These are phyloP conservation scores for Crambe crambe DNA, from an alignment of 37 sponge, comb jelly and placozoan genomes.

Conservation along the genomic window DNA sequence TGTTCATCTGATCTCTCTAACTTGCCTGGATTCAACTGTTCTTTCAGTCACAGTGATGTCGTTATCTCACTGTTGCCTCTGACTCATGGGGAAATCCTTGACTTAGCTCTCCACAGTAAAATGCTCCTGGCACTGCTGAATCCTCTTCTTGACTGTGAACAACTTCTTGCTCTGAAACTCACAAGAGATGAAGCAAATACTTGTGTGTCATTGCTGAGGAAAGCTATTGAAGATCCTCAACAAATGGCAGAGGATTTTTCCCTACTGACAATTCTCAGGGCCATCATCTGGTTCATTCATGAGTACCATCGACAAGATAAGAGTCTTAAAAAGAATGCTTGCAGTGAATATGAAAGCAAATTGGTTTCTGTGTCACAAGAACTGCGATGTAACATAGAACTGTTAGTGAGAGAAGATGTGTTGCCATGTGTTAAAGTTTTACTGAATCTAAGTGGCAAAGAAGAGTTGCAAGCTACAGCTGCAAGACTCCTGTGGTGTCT, in stretches of 20 bases:
- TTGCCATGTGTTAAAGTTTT: background rate
- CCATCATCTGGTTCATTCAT: conserved; percentile 1
- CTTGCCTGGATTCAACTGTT: background rate
- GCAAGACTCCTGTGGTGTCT: conserved; percentile 4
- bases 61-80: background rate
- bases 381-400: background rate
- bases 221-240: background rate
- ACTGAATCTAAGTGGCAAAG: background rate
- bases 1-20: conserved; percentile 4
- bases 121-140: background rate
- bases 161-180: background rate
- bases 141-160: background rate
- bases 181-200: background rate
- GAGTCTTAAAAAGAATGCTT: background rate
- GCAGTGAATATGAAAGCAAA: background rate
- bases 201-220: background rate
- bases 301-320: background rate
- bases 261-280: background rate
- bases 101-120: background rate
- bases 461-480: conserved; percentile 4
- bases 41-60: conserved; percentile 1
- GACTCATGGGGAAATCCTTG: background rate
- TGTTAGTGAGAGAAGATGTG: background rate
- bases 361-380: background rate
- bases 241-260: background rate